These are phyloP conservation scores for Epirrhoe tristata DNA, from an alignment of 2,888 invertebrate genomes.

Conservation along the genomic window DNA sequence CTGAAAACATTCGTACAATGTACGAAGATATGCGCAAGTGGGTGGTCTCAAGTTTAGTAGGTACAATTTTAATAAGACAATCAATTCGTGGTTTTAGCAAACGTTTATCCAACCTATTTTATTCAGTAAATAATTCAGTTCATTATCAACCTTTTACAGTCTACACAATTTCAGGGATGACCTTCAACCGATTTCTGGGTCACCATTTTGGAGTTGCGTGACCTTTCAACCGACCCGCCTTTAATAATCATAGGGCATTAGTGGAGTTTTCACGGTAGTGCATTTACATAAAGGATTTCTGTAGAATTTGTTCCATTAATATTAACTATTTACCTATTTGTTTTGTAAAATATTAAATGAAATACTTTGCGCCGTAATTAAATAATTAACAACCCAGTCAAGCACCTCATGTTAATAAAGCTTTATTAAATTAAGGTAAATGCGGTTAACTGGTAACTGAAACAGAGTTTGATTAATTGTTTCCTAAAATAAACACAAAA, in stretches of 20 bases:
- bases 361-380: not conserved
- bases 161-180: not conserved
- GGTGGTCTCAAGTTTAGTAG: not conserved
- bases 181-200: constrained; percentile 1
- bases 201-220: constrained; percentile 2
- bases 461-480: not conserved
- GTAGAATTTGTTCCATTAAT: not conserved
- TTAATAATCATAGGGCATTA: constrained; percentile 1
- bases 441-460: not conserved
- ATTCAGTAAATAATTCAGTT: not conserved
- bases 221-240: not conserved
- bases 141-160: not conserved
- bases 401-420: not conserved
- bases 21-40: not conserved
- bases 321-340: not conserved
- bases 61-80: not conserved
- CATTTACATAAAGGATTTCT: not conserved
- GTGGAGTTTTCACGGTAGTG: constrained; percentile 3
- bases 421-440: not conserved
- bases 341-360: not conserved
- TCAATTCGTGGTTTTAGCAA: not conserved
- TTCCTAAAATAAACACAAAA: too few species aligned
- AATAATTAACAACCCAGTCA: not conserved
- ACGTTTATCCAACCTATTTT: not conserved
- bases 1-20: not conserved